Evolutionary conservation across 1,140 invertebrate species (phyloP), one percentile per base, ranked within the genome.

Genomic region (Dreissena rostriformis): DNA sequence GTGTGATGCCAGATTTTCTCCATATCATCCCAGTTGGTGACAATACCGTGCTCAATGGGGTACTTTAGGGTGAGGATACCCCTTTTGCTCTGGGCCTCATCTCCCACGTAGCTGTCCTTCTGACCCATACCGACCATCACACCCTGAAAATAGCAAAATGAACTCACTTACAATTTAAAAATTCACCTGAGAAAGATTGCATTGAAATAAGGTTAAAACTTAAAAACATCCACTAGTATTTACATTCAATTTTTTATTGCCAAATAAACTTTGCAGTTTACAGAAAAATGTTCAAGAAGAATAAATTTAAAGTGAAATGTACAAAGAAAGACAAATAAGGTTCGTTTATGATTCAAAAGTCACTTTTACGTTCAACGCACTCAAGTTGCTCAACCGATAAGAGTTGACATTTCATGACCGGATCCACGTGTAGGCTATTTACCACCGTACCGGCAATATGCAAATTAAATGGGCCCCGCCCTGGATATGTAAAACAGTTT

Each of bases 111-210:
- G 68, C 96, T 97, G 95, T 99, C 98, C 95, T 98, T 99, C 94
- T 99, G 98, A 90, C 98, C 98, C 98, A 99, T 99, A 94, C 98
- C 98, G 88, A 99, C 98, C 98, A 99, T 99, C 88, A 99, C 98
- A 92, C 97, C 96, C 95, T 91, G 86, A 29, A 85, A 85, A n/a
- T 72, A 14, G 82, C 17, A n/a, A 61, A 24, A 5, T 61, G 11
- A 2, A 11, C 22, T 19, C 2, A 24, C 12, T 61, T 61, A 61
- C 4, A 61, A 61, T 39, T 39, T 8, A 39, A 5, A 39, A 2
- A 39, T n/a, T n/a, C 39, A 39, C 39, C 39, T 39, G 8, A 5
- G 4, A 39, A 39, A 39, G 39, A 39, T 39, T 39, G 39, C 39
- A 39, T 5, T 39, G 4, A 39, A 39, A 5, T 2, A 39, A 39